These are phyloP conservation scores for Amazona guildingii DNA, from an alignment of 2,113 vertebrate species.

Conservation along the genomic window DNA sequence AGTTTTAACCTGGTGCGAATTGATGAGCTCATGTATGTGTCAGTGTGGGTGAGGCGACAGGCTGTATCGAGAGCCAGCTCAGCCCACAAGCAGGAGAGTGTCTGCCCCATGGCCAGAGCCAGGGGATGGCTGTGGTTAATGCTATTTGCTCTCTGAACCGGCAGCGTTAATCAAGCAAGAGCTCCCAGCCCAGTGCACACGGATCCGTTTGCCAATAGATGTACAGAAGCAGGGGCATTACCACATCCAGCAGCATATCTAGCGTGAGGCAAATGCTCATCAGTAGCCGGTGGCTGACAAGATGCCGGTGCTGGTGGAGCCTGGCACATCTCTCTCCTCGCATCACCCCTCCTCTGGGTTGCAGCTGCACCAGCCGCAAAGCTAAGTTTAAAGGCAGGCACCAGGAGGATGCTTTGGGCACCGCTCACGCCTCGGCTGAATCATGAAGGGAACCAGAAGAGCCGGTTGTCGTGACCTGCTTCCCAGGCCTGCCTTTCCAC, in stretches of 20 bases:
- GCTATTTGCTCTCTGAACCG: neutral
- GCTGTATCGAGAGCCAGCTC: neutral
- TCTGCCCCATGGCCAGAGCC: conserved; percentile 4
- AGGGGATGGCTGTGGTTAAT: neutral
- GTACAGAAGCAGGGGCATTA: neutral
- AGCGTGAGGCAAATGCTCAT: accelerated
- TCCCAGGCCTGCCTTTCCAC: neutral
- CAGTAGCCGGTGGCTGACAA: neutral
- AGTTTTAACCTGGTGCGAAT: neutral
- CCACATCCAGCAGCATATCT: neutral
- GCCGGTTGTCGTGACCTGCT: conserved; percentile 46
- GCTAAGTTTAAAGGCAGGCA: conserved; percentile 5
- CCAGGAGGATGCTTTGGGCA: conserved; percentile 3
- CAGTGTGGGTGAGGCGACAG: neutral
- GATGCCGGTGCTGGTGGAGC: neutral
- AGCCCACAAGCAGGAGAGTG: neutral
- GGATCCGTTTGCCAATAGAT: neutral
- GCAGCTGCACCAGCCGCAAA: neutral
- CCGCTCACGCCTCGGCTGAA: conserved; percentile 44
- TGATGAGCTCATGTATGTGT: neutral
- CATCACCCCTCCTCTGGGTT: neutral
- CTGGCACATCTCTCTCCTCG: neutral
- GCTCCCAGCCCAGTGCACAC: neutral
- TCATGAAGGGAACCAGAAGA: conserved; percentile 43
- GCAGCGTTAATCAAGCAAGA: neutral